Evolutionary conservation across 92 coral and sea anemone genomes (phyloP).

Genomic region (Pocillopora meandrina): DNA sequence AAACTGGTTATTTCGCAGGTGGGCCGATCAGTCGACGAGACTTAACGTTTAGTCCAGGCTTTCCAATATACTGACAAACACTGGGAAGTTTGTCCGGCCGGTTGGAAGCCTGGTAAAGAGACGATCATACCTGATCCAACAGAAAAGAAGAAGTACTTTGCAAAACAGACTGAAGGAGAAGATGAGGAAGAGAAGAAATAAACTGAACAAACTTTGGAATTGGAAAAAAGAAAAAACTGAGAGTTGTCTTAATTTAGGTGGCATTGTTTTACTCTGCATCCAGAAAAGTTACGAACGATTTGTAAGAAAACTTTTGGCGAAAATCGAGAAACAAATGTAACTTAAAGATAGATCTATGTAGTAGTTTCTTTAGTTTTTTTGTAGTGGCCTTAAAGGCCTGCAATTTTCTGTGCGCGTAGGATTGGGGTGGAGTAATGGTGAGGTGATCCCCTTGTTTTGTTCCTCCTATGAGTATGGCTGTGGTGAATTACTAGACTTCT

Average conservation of each 20-base stretch:
- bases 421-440: no score
- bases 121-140: conserved; percentile 98
- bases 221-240: background rate
- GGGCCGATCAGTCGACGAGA: conserved; percentile 98
- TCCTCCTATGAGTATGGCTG: no score
- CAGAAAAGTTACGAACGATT: background rate
- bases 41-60: conserved; percentile 95
- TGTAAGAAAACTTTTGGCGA: no score
- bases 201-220: background rate
- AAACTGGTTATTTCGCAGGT: conserved; percentile 54
- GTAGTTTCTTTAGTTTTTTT: background rate
- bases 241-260: background rate
- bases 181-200: background rate
- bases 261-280: background rate
- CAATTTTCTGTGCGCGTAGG: no score
- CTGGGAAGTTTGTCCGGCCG: no score
- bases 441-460: no score
- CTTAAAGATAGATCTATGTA: background rate
- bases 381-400: no score
- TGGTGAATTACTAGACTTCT: no score
- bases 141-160: no score
- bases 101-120: conserved; percentile 99
- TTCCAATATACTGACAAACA: no score
- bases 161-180: conserved; percentile 77
- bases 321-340: background rate